Percentiles rank a stretch among this genome's conserved stretches.
Conservation (phyloP, 2,797 vertebrate species). For the Acomys russatus region DNA sequence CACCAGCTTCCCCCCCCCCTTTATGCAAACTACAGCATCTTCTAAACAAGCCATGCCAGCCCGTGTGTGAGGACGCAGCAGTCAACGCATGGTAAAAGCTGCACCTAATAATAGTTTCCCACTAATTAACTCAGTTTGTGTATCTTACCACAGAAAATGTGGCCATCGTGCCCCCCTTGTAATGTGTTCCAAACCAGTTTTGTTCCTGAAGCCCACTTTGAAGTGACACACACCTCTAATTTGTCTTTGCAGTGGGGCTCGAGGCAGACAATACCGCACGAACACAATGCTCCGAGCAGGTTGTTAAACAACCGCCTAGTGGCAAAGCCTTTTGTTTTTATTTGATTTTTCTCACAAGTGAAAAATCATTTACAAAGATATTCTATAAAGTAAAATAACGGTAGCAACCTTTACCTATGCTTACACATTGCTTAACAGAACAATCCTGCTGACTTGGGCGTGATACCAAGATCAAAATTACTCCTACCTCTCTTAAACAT, state of each 20-base stretch:
- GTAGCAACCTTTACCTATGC: background rate
- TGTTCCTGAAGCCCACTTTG: slow-evolving; percentile 39
- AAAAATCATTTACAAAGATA: background rate
- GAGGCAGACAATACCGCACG: background rate
- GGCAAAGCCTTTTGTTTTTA: slow-evolving; percentile 30
- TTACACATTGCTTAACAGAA: slow-evolving; percentile 47
- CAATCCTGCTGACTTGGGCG: slow-evolving; percentile 26
- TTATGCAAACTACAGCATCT: slow-evolving; percentile 77
- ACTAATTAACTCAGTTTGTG: slow-evolving; percentile 79
- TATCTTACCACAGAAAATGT: slow-evolving; percentile 71
- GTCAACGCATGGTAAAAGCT: slow-evolving; percentile 72
- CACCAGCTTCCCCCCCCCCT: slow-evolving; percentile 77
- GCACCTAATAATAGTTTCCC: slow-evolving; percentile 76
- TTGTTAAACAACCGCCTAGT: background rate
- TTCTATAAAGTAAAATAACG: slow-evolving; percentile 39
- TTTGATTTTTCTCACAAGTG: slow-evolving; percentile 33
- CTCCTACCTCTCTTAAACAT: background rate
- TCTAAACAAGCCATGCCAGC: slow-evolving; percentile 75
- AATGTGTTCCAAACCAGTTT: slow-evolving; percentile 66
- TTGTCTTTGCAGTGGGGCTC: slow-evolving; percentile 8
- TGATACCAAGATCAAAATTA: slow-evolving; percentile 20
- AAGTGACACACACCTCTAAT: slow-evolving; percentile 43
- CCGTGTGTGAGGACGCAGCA: slow-evolving; percentile 61
- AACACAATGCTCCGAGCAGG: background rate
- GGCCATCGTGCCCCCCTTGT: slow-evolving; percentile 13